phyloP scores from a whole-genome alignment of 2,888 invertebrate species.

The Glaucopsyche alexis region DNA sequence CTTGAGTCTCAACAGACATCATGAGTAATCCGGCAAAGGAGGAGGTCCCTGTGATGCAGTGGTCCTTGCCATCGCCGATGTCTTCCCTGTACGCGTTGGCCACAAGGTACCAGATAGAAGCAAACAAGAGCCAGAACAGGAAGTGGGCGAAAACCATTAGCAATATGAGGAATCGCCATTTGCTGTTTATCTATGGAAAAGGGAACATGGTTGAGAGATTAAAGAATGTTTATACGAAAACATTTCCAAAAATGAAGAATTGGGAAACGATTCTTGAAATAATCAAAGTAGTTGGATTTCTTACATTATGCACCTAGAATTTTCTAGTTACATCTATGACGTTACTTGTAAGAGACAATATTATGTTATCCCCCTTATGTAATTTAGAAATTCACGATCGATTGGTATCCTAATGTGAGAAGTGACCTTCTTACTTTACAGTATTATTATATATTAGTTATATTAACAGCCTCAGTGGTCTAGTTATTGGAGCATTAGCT shows the following conservation, averaged over 20 bases:
- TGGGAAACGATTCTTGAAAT: no score
- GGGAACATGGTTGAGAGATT: not conserved
- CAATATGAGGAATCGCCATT: slow-evolving; percentile 86
- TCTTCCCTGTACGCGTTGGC: slow-evolving; percentile 88
- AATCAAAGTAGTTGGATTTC: no score
- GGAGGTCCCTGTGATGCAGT: slow-evolving; percentile 81
- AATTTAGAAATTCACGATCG: no score
- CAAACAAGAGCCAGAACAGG: slow-evolving; percentile 89
- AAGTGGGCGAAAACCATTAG: slow-evolving; percentile 83
- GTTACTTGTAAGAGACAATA: no score
- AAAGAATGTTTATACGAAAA: not conserved
- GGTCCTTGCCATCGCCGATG: slow-evolving; percentile 81
- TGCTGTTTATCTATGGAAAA: slow-evolving; percentile 80
- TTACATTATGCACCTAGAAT: no score
- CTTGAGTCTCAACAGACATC: slow-evolving; percentile 93
- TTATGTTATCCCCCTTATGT: no score
- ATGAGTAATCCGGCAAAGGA: slow-evolving; percentile 85
- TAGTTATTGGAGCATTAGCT: no score
- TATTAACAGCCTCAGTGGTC: no score
- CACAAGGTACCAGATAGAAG: slow-evolving; percentile 86
- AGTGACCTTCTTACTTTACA: no score
- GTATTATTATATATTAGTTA: not conserved
- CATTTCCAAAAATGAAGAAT: no score
- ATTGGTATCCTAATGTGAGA: no score
- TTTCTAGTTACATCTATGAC: no score